Conservation (phyloP, 2,888 invertebrate species). For the Lithosia quadra region DNA sequence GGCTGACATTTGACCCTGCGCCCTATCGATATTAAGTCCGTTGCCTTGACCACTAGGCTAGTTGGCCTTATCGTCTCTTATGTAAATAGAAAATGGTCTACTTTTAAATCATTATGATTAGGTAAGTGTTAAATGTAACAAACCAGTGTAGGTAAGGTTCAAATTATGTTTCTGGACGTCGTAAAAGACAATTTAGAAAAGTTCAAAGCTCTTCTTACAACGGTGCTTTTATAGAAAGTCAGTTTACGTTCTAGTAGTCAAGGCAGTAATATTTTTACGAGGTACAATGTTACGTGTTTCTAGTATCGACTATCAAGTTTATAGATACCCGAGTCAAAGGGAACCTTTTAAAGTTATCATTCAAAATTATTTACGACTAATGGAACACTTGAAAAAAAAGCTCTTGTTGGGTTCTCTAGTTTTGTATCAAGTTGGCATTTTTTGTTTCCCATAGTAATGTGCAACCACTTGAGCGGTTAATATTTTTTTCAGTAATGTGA, state of each 20-base stretch:
- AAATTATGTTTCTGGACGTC: background rate
- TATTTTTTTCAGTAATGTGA: conserved; percentile 58
- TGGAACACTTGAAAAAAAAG: conserved; percentile 69
- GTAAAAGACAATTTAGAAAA: background rate
- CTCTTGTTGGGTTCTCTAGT: conserved; percentile 57
- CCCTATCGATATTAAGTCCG: too few relatives aligned
- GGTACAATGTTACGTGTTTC: conserved; percentile 49
- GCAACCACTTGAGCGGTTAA: conserved; percentile 65
- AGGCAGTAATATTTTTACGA: conserved; percentile 53
- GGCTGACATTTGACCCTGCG: too few relatives aligned
- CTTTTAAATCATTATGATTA: background rate
- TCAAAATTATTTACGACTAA: conserved; percentile 80
- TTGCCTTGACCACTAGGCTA: too few relatives aligned
- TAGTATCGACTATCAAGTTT: conserved; percentile 73
- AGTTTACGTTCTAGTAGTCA: conserved; percentile 27
- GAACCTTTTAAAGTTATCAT: conserved; percentile 82
- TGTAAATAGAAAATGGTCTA: background rate
- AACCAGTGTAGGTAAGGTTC: background rate
- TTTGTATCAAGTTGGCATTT: conserved; percentile 49
- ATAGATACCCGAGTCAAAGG: conserved; percentile 70
- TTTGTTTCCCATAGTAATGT: conserved; percentile 64
- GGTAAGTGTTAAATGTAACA: background rate
- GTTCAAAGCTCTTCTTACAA: conserved; percentile 12
- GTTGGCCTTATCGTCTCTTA: background rate
- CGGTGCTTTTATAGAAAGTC: conserved; percentile 21